Conservation (phyloP, 2,797 vertebrate species). For the Australoheros facetus region DNA sequence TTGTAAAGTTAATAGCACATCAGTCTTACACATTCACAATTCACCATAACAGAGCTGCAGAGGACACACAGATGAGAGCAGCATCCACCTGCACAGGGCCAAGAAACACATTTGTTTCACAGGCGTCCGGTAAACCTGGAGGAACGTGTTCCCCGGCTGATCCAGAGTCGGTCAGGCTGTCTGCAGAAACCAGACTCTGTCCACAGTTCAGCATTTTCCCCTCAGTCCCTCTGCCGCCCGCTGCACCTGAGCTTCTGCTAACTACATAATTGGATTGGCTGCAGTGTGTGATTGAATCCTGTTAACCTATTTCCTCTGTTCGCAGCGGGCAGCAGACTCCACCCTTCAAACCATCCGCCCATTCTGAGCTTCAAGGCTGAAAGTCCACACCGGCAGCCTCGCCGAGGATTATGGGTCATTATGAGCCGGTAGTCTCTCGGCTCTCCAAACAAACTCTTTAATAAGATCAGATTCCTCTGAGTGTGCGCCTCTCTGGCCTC, state of each 20-base stretch:
- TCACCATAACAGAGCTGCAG: neutral
- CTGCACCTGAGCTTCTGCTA: conserved; percentile 60
- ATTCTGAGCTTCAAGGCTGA: conserved; percentile 30
- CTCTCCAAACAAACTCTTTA: conserved; percentile 57
- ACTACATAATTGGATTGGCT: conserved; percentile 75
- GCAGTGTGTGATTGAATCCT: conserved; percentile 74
- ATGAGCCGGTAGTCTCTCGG: conserved; percentile 10
- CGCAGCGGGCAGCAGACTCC: conserved; percentile 44
- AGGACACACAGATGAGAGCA: neutral
- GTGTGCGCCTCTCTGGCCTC: neutral
- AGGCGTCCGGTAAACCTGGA: neutral
- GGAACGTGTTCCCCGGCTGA: neutral
- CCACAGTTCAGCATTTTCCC: neutral
- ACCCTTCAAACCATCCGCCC: conserved; percentile 37
- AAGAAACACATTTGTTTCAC: conserved; percentile 15
- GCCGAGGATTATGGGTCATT: conserved; percentile 50
- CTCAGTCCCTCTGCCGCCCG: neutral
- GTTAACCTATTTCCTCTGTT: conserved; percentile 74
- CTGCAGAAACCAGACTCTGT: neutral
- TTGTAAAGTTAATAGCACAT: neutral
- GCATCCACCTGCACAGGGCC: neutral
- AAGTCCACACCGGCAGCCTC: conserved; percentile 32
- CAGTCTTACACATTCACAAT: neutral
- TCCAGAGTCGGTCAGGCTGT: conserved; percentile 2
- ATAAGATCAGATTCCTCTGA: conserved; percentile 31